Percentiles rank a stretch among this genome's conserved stretches.
phyloP scores from a whole-genome alignment of 2,113 vertebrate genomes.

The Malurus melanocephalus region DNA sequence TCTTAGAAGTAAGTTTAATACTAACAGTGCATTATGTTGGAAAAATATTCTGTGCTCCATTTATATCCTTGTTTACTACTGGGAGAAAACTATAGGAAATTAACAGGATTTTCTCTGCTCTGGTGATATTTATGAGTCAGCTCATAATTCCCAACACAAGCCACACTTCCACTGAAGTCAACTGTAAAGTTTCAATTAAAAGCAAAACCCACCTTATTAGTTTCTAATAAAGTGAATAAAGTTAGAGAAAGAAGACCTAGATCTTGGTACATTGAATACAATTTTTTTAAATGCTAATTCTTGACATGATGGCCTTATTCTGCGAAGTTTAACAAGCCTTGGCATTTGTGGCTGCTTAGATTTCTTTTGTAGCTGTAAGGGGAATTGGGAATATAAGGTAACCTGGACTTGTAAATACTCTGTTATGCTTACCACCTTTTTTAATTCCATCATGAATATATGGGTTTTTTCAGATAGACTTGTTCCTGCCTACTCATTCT shows the following conservation, averaged over 20 bases:
- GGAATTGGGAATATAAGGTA: not conserved
- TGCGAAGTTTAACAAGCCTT: not conserved
- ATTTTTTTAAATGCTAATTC: not conserved
- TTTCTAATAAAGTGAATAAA: not conserved
- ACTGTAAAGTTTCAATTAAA: not conserved
- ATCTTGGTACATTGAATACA: not conserved
- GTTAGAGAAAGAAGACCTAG: not conserved
- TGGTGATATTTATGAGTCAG: not conserved
- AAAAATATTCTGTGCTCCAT: slow-evolving; percentile 6
- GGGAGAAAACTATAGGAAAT: not conserved
- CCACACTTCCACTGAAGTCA: not conserved
- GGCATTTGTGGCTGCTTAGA: not conserved
- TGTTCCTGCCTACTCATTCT: not conserved
- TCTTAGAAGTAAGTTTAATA: slow-evolving; percentile 26
- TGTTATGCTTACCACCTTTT: not conserved
- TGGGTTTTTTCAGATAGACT: not conserved
- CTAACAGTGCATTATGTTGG: slow-evolving; percentile 1
- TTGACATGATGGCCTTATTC: not conserved
- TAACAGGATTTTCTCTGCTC: not conserved
- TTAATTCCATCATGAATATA: not conserved
- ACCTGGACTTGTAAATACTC: not conserved
- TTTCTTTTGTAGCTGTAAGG: not conserved
- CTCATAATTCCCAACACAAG: not conserved
- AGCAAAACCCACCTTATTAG: not conserved
- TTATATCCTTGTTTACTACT: slow-evolving; percentile 29